phyloP scores from a whole-genome alignment of 2,888 invertebrate genomes.

The Tetropium fuscum region DNA sequence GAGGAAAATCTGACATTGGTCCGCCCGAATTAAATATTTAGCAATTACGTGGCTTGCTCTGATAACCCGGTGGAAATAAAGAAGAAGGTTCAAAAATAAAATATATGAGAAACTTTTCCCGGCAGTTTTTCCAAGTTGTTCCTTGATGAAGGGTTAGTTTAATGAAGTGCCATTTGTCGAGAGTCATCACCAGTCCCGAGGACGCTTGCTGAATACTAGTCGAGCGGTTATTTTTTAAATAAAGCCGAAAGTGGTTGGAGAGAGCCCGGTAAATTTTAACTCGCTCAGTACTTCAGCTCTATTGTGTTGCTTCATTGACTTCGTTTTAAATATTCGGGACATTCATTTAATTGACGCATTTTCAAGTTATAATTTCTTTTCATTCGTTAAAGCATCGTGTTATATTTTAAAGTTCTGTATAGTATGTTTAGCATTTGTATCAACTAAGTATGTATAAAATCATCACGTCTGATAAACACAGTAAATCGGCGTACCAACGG shows the following conservation, averaged over 20 bases:
- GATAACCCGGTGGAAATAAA: slow-evolving; percentile 2
- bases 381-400: no score
- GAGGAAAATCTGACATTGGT: slow-evolving; percentile 8
- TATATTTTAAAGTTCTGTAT: no score
- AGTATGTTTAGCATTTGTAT: no score
- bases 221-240: slow-evolving; percentile 46
- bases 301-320: slow-evolving; percentile 26
- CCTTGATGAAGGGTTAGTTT: slow-evolving; percentile 46
- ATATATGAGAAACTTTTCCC: slow-evolving; percentile 12
- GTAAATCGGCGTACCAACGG: no score
- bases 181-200: slow-evolving; percentile 48
- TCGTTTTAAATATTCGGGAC: slow-evolving; percentile 28
- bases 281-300: slow-evolving; percentile 34
- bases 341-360: no score
- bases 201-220: slow-evolving; percentile 46
- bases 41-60: slow-evolving; percentile 14
- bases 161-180: slow-evolving; percentile 54
- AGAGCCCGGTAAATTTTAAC: slow-evolving; percentile 37
- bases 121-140: slow-evolving; percentile 35
- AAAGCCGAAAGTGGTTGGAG: slow-evolving; percentile 32
- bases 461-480: no score
- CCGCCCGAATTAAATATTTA: slow-evolving; percentile 27
- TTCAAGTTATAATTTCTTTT: no score
- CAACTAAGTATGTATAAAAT: no score
- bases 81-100: slow-evolving; percentile 7